These are phyloP conservation scores for Megaleporinus macrocephalus DNA, from an alignment of 2,113 vertebrate genomes.

Conservation along the genomic window DNA sequence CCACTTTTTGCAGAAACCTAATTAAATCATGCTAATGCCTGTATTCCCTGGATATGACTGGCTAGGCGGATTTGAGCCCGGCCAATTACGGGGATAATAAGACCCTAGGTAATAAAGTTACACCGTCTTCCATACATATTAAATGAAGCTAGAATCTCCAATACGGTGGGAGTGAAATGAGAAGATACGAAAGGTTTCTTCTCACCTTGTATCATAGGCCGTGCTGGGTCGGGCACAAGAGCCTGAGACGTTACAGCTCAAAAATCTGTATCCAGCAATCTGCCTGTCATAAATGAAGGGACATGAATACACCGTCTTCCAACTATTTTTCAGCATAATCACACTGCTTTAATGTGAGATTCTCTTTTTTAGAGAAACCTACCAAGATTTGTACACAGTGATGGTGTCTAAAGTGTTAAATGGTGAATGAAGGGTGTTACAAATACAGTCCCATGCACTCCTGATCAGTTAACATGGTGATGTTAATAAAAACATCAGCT, in stretches of 20 bases:
- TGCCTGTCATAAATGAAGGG: background rate
- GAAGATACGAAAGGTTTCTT: constrained; percentile 1
- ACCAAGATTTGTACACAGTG: too few relatives aligned
- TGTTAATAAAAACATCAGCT: too few relatives aligned
- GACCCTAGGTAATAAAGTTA: constrained; percentile 56
- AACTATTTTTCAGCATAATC: too few relatives aligned
- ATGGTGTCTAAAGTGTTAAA: too few relatives aligned
- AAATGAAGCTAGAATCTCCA: constrained; percentile 37
- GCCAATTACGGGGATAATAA: constrained; percentile 59
- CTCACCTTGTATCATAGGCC: background rate
- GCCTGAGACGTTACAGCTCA: too few relatives aligned
- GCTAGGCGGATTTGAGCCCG: constrained; percentile 43
- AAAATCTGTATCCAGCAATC: background rate
- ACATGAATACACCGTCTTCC: too few relatives aligned
- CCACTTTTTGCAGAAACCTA: constrained; percentile 39
- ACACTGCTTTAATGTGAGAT: too few relatives aligned
- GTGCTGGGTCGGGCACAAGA: too few relatives aligned
- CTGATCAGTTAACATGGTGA: too few relatives aligned
- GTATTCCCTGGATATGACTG: constrained; percentile 54
- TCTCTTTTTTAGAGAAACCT: too few relatives aligned
- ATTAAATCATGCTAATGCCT: constrained; percentile 63
- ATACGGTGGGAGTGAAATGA: background rate
- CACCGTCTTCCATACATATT: constrained; percentile 27
- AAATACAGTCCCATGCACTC: too few relatives aligned
- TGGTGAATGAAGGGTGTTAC: too few relatives aligned